These are phyloP conservation scores for Ostrea denselamellosa DNA, from an alignment of 1,140 invertebrate genomes.

Conservation along the genomic window DNA sequence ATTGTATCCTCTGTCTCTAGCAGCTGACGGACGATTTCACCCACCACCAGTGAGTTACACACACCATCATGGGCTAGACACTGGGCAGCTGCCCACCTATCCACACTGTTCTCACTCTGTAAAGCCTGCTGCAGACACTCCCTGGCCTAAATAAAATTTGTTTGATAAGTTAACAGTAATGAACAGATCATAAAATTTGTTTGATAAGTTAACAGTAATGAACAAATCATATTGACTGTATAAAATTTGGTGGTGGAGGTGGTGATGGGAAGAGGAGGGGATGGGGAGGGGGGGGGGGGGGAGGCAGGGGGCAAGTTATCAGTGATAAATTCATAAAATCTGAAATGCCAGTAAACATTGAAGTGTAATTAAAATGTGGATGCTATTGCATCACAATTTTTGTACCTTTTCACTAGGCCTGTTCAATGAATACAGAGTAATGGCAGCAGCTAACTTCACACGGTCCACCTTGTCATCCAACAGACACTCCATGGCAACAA, in stretches of 20 bases:
- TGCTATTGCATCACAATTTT: not conserved
- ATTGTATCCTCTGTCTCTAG: slow-evolving; percentile 72
- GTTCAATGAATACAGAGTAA: slow-evolving; percentile 74
- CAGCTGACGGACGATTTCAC: slow-evolving; percentile 75
- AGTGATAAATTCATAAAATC: too few relatives aligned
- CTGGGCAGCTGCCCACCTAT: slow-evolving; percentile 77
- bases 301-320: too few relatives aligned
- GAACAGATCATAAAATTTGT: slow-evolving; percentile 5
- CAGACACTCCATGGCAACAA: slow-evolving; percentile 74
- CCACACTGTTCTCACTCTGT: slow-evolving; percentile 62
- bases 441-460: slow-evolving; percentile 75
- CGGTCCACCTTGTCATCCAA: slow-evolving; percentile 71
- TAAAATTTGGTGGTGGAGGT: too few relatives aligned
- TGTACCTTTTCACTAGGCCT: slow-evolving; percentile 70
- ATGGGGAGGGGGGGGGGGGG: too few relatives aligned
- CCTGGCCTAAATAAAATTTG: slow-evolving; percentile 65
- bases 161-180: not conserved
- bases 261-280: too few relatives aligned
- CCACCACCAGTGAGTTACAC: slow-evolving; percentile 76
- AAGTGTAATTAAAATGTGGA: too few relatives aligned
- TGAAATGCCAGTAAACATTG: too few relatives aligned
- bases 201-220: not conserved
- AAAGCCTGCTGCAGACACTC: slow-evolving; percentile 65
- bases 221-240: too few relatives aligned
- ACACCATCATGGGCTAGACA: slow-evolving; percentile 76